Evolutionary conservation across 2,113 vertebrate genomes (phyloP), one percentile per base, ranked within the genome.

Genomic region (Anoplopoma fimbria): DNA sequence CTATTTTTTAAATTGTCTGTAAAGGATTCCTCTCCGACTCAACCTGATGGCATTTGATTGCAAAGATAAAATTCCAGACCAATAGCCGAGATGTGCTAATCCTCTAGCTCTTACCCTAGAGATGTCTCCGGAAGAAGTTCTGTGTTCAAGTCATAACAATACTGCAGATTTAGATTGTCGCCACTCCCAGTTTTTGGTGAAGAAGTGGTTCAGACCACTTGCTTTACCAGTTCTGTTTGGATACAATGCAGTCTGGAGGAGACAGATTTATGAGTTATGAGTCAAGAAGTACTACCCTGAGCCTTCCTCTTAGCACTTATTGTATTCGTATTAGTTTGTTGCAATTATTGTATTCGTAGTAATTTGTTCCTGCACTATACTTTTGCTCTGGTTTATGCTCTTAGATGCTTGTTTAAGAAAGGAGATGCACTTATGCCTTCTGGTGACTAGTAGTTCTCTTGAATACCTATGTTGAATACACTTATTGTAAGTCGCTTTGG

Each of bases 11-110:
- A 81, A 82, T 76, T 7, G 45, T 79, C 83, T 77, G 40, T 33
- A 58, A 62, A 67, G 40, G 79, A 75, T 67, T 69, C 42, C 17
- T 12, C 34, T 4, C 15, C 71, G 60, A 42, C 63, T 45, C 9
- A 38, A 74, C 19, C 45, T 34, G 55, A 87, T 81, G 69, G 36
- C 29, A 82, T 84, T 83, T 79, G 67, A 87, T 82, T 1, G 0
- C 27, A 8, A 62, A 79, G 88, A 94, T 93, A 88, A 85, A 51
- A 91, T 92, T 85, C 81, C 81, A 70, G 27, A 76, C 72, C 72
- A 83, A 87, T 87, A 65, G 42, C 60, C 31, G 34, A n/a, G 49
- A 74, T 76, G 23, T 27, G 4, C 45, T 92, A 88, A 91, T 91
- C 83, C 69, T 70, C 67, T 29, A 0, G 14, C 36, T 13, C 4